Percentiles rank a stretch among this genome's conserved stretches.
Evolutionary conservation across 2,113 vertebrate species (phyloP).

Genomic region (Peromyscus polionotus): DNA sequence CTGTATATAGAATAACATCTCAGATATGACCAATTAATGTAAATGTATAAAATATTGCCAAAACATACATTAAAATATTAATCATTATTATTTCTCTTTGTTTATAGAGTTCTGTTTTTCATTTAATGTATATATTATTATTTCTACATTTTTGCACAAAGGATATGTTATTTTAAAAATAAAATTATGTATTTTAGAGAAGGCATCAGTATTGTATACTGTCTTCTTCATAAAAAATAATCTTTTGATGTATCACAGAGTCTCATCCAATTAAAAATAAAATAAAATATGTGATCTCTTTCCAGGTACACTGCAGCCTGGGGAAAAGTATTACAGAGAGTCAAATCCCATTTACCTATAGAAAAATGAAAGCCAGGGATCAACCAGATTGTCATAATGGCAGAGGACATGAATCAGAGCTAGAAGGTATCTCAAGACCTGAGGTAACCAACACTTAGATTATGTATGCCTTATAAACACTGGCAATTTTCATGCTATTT

Average conservation of each 20-base stretch:
- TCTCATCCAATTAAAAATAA: not conserved
- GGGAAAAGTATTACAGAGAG: not conserved
- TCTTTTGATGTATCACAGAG: not conserved
- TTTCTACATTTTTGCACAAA: not conserved
- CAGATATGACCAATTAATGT: not conserved
- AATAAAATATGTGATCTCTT: not conserved
- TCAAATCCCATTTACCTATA: not conserved
- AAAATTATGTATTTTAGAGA: not conserved
- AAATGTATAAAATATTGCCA: conserved; percentile 13
- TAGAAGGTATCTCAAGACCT: not conserved
- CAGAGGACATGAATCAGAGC: not conserved
- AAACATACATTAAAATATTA: conserved; percentile 28
- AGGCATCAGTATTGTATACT: not conserved
- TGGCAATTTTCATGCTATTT: conserved; percentile 22
- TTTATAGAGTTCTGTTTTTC: not conserved
- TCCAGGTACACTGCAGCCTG: not conserved
- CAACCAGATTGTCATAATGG: not conserved
- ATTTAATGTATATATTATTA: not conserved
- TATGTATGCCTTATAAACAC: not conserved
- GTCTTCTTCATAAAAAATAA: conserved; percentile 40
- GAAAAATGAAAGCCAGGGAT: not conserved
- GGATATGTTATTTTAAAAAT: not conserved
- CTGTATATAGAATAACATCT: not conserved
- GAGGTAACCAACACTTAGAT: not conserved
- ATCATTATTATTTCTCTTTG: not conserved